Base-by-base conservation (phyloP, 2,888 invertebrate species). In the Unio delphinus region DNA sequence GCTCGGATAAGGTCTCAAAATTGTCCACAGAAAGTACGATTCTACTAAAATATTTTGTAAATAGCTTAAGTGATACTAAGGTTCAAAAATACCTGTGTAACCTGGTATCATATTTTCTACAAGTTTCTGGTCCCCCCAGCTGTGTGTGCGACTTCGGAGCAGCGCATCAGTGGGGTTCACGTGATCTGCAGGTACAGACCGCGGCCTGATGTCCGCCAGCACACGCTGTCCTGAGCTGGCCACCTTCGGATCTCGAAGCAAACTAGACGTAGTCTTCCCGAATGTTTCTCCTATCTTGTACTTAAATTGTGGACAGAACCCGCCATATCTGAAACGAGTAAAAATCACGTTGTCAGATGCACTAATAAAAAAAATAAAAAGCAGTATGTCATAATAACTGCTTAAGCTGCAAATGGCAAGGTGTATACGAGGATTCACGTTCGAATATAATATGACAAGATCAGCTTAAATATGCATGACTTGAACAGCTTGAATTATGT, bases 241-340 rank as follows among this genome's bases (percentile, higher is more conserved):
- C 8, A 86, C 84, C 8, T 77, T 71, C 8, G 72, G 69, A 57
- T 86, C 80, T 18, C 67, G 66, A 54, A 87, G 73, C 34, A 87
- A 77, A 23, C 71, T 73, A 23, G 78, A 79, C 8, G 87, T 87
- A 2, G 86, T 86, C 45, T 78, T 80, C 8, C 87, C 87, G 67
- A 86, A 87, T 4, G 87, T 87, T 62, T 87, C 80, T 0, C 87
- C 87, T n/a, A 85, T 83, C 67, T 83, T 78, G 73, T 84, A 87
- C 72, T 87, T 86, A 75, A 86, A 85, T 70, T 87, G 86, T 4
- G 87, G 87, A 77, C 87, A 87, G 58, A 83, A 87, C 5, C 87
- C 87, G 4, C 86, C 86, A 74, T 87, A 87, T 34, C 86, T 85
- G 73, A n/a, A 77, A 75, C 26, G 45, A 45, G 45, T 45, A 45